These are phyloP conservation scores for Lontra canadensis DNA, from an alignment of 2,113 vertebrate genomes.

Conservation along the genomic window DNA sequence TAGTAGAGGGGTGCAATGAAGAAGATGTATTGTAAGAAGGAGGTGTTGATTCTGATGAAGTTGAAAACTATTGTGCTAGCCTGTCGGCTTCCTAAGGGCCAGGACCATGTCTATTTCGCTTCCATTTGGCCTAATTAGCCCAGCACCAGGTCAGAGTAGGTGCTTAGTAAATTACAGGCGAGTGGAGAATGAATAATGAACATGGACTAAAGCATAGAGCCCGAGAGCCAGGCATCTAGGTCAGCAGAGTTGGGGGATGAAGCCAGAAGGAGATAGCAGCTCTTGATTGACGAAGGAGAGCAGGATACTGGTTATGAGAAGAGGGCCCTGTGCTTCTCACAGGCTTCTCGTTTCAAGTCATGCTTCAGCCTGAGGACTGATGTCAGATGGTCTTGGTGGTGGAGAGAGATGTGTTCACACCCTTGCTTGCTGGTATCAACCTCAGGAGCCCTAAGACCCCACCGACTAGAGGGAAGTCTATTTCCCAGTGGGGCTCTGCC, in stretches of 20 bases:
- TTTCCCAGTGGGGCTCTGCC: neutral
- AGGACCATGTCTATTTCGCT: neutral
- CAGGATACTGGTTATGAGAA: neutral
- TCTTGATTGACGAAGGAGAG: neutral
- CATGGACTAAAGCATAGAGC: conserved; percentile 1
- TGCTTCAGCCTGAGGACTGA: neutral
- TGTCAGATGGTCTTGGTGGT: neutral
- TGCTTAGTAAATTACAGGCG: conserved; percentile 30
- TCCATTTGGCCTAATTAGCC: conserved; percentile 49
- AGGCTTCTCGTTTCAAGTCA: neutral
- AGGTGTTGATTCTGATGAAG: neutral
- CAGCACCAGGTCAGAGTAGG: conserved; percentile 14
- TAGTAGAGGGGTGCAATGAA: neutral
- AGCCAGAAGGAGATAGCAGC: neutral
- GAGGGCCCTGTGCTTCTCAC: neutral
- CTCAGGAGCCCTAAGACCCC: neutral
- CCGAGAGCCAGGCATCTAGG: conserved; percentile 24
- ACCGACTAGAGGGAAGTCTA: neutral
- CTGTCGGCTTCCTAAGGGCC: conserved; percentile 11
- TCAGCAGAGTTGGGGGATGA: neutral
- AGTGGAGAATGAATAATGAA: conserved; percentile 47
- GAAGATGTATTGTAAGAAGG: neutral
- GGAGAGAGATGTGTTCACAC: neutral
- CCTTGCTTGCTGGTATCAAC: neutral
- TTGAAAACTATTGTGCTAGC: neutral